These are phyloP conservation scores for Pinctada fucata DNA, from an alignment of 2,888 invertebrate species.

Conservation along the genomic window DNA sequence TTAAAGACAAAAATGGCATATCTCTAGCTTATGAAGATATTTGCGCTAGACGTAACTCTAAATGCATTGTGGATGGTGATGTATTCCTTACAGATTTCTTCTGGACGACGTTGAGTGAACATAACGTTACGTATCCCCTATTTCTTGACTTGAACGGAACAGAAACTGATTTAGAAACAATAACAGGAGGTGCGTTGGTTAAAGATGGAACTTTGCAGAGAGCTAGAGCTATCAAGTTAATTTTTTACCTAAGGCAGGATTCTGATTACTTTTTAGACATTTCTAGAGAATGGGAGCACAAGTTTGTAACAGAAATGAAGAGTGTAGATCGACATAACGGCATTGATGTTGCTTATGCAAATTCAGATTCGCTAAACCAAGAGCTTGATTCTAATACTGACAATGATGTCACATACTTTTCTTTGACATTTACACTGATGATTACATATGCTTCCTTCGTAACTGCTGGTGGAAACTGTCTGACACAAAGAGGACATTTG, in stretches of 20 bases:
- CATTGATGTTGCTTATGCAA: constrained; percentile 37
- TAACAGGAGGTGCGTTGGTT: constrained; percentile 27
- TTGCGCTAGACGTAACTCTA: constrained; percentile 48
- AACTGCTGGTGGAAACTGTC: constrained; percentile 50
- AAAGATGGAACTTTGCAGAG: constrained; percentile 21
- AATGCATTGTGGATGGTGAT: constrained; percentile 54
- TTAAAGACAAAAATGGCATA: neutral
- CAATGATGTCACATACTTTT: constrained; percentile 45
- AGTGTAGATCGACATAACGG: neutral
- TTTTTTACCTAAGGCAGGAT: constrained; percentile 41
- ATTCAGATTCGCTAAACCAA: constrained; percentile 43
- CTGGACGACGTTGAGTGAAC: too few relatives aligned
- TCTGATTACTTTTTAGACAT: constrained; percentile 1
- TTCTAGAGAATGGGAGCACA: constrained; percentile 40
- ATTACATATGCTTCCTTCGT: constrained; percentile 49
- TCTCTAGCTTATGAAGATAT: constrained; percentile 36
- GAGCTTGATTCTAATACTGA: constrained; percentile 47
- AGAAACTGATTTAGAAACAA: constrained; percentile 1
- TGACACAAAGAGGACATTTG: constrained; percentile 50
- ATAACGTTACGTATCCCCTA: too few relatives aligned
- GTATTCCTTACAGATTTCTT: constrained; percentile 24
- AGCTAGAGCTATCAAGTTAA: constrained; percentile 37
- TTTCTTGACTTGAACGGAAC: too few relatives aligned
- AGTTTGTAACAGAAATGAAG: constrained; percentile 38
- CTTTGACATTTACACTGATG: constrained; percentile 49